Base-by-base conservation (phyloP, 2,797 vertebrate genomes). In the Cephalopachus bancanus region DNA sequence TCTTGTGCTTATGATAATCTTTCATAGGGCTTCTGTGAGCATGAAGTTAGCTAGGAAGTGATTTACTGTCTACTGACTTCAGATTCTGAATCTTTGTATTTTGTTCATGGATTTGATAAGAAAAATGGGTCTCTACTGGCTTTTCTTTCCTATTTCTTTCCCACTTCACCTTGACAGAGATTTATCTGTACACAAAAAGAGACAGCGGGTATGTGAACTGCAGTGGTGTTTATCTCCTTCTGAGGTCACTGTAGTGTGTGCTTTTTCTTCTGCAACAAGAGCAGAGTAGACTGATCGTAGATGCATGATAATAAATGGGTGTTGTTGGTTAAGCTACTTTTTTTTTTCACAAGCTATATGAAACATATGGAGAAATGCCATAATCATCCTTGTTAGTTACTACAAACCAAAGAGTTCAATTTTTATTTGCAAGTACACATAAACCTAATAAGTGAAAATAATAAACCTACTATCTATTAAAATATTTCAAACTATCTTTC, bases 81-180 rank as follows among this genome's bases (percentile, higher is more conserved):
- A 89, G 83, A 93, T 90, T 95, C 91, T n/a, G 65, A 95, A 92
- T 90, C 93, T 91, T 93, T 96, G 24, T 84, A 84, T 88, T 94
- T 96, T 94, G 91, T 83, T 96, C 96, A 96, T 96, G 76, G 60
- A 93, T 96, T 69, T 93, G 51, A 89, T 96, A 97, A 96, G 93
- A 97, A 96, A 96, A 93, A 92, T 75, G 55, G 14, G 37, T 33
- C 67, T 93, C 53, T 74, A 3, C 26, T 86, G 78, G 51, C n/a
- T 55, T 84, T 93, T 91, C 57, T 83, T 75, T 75, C 20, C 83
- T 80, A 53, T 91, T 97, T 83, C 60, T 65, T 79, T 93, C 16
- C 17, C 65, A 62, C 62, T 91, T 89, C 33, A 96, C 65, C 44
- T 89, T 93, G 72, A 87, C 83, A 97, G 80, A 94, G 83, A 96